phyloP scores from a whole-genome alignment of 23 tunicate species.

The Trididemnum miniatum region DNA sequence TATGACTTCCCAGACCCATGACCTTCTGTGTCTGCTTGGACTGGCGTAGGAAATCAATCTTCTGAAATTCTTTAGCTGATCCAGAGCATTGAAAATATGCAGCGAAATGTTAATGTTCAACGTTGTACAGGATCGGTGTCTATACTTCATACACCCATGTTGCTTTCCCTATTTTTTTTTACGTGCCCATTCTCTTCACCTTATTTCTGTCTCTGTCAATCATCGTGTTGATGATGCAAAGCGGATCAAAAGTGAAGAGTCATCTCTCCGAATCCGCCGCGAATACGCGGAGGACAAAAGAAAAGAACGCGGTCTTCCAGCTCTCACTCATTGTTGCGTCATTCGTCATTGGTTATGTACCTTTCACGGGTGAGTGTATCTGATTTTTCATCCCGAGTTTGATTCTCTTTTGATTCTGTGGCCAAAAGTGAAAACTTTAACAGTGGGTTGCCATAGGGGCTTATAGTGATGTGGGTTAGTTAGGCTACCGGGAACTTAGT shows the following conservation, averaged over 20 bases:
- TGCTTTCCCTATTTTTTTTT: slow-evolving; percentile 13
- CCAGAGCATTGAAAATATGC: no score
- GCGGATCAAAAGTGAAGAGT: background rate
- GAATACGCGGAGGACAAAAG: background rate
- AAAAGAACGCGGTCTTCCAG: slow-evolving; percentile 29
- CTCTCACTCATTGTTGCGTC: slow-evolving; percentile 42
- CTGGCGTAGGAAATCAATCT: no score
- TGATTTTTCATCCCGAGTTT: no score
- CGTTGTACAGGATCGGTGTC: background rate
- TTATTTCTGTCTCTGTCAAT: background rate
- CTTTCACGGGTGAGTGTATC: slow-evolving; percentile 45
- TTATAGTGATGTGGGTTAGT: no score
- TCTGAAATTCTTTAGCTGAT: no score
- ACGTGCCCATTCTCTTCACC: slow-evolving; percentile 15
- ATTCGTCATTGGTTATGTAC: slow-evolving; percentile 52
- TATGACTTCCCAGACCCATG: no score
- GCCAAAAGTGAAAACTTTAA: no score
- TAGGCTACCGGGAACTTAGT: no score
- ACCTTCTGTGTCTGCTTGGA: no score
- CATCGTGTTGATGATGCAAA: background rate
- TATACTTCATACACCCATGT: background rate
- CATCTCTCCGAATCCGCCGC: background rate
- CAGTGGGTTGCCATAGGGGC: no score
- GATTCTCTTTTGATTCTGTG: no score
- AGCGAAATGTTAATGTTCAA: no score